A percentile compares a stretch with the other conserved stretches of the same genome.
Conservation (phyloP, 2,888 invertebrate genomes). For the Drosophila rubida region DNA sequence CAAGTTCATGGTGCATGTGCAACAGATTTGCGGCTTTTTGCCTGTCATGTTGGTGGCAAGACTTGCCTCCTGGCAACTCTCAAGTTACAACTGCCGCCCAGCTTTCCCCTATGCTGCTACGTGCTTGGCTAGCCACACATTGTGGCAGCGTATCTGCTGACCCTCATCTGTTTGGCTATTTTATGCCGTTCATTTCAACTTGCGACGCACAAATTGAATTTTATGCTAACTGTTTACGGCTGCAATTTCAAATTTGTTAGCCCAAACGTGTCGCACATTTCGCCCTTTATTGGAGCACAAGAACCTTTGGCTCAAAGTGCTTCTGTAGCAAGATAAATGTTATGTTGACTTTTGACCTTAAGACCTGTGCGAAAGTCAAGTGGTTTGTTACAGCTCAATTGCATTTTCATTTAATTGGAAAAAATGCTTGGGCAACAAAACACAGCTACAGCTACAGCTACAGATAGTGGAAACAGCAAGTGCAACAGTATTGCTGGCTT, state of each 20-base stretch:
- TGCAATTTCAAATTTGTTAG: conserved; percentile 16
- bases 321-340: conserved; percentile 27
- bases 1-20: conserved; percentile 58
- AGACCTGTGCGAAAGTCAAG: conserved; percentile 57
- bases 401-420: conserved; percentile 53
- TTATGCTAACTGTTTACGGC: conserved; percentile 35
- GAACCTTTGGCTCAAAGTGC: not conserved
- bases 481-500: conserved; percentile 29
- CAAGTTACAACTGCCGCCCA: conserved; percentile 6
- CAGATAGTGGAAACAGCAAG: not conserved
- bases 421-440: conserved; percentile 41
- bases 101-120: conserved; percentile 28
- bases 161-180: conserved; percentile 33
- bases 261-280: conserved; percentile 27
- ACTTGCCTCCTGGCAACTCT: not conserved
- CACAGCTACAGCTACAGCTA: conserved; percentile 11
- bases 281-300: conserved; percentile 4
- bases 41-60: conserved; percentile 37
- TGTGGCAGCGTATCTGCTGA: conserved; percentile 24
- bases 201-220: conserved; percentile 52
- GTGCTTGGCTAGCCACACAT: conserved; percentile 37
- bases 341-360: conserved; percentile 58
- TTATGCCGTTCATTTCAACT: conserved; percentile 19
- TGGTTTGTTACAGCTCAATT: conserved; percentile 56
- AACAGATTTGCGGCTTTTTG: conserved; percentile 58